Base-by-base conservation (phyloP, 2,113 vertebrate species). In the Camarhynchus parvulus region DNA sequence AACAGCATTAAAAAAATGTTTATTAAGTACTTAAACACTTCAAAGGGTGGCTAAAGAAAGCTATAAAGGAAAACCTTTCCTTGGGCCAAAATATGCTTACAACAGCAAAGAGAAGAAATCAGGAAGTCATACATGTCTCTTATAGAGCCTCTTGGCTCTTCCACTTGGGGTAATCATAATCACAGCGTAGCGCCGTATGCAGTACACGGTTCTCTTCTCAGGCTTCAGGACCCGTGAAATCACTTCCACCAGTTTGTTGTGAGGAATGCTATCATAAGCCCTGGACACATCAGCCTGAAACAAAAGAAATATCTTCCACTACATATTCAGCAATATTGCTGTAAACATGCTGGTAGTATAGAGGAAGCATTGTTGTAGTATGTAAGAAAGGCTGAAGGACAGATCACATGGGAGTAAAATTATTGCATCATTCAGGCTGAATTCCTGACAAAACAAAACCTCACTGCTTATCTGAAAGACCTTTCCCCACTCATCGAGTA, bases 211-310 rank as follows among this genome's bases (percentile, higher is more conserved):
- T 21, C 97, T 97, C 33, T 96, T 90, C 12, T 97, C 83, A 3
- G 98, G 98, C 25, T 83, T 83, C 67, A 99, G 86, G 13, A 97
- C 94, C 15, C 85, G 96, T 3, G 94, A 95, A 11, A 99, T 90
- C 79, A 99, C 98, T 90, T 99, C 98, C 15, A 97, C 84, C 7
- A 99, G 98, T 93, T 98, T 99, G 11, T 97, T 90, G 81, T 99
- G 99, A 39, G 99, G 99, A 44, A 99, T 98, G 85, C 97, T 97
- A 35, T 99, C 99, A 12, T 98, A 99, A 13, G 99, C 99, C 19
- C 98, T 98, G 20, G 97, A 98, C 39, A 99, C 98, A 55, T 99
- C 99, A 84, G 98, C 97, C 99, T 99, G 62, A 18, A 74, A 64
- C 0, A 89, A 64, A 94, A 83, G 74, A 91, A 46, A 9, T 10